Evolutionary conservation across 2,113 vertebrate genomes (phyloP), one percentile per base, ranked within the genome.

Genomic region (Vidua chalybeata): DNA sequence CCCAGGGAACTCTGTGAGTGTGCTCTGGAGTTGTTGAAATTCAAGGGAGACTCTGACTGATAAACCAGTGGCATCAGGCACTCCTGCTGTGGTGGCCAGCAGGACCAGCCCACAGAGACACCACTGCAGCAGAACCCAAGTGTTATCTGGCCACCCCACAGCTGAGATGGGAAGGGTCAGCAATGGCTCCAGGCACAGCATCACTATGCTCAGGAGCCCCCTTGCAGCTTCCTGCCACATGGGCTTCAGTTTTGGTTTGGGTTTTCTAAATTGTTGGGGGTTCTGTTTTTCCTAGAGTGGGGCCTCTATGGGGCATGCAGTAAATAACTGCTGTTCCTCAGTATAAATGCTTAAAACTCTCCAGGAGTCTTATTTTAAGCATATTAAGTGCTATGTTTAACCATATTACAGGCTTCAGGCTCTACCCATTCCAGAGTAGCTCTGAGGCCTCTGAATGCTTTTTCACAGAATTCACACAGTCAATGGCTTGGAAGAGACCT

Each of bases 331-430:
- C 11, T 55, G 51, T 37, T 48, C 23, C 26, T 82, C 35, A 48
- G 63, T 76, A 7, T 55, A 73, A 82, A 41, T 64, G 43, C 43
- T 64, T 66, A 7, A 30, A 87, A 59, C 56, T 88, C 48, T 73
- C 33, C 48, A 51, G 71, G 43, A 79, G 71, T 85, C 58, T 85
- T 82, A 49, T 23, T 93, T 94, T 71, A 91, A 87, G 67, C 22
- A 59, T 74, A 33, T 80, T 61, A 88, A 86, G 46, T 77, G 72
- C 78, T 71, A 61, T 4, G 1, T 94, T 93, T 80, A 94, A 69
- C 80, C 33, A 69, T 46, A 35, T 56, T 80, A 71, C 80, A 85
- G 66, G 76, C 49, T 77, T 81, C 35, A 78, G n/a, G 41, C 49
- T 94, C n/a, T 26, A 3, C 41, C 48, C 22, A 31, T n/a, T 37